Conservation (phyloP, 2,888 invertebrate species). For the Hirtodrosophila alboralis region DNA sequence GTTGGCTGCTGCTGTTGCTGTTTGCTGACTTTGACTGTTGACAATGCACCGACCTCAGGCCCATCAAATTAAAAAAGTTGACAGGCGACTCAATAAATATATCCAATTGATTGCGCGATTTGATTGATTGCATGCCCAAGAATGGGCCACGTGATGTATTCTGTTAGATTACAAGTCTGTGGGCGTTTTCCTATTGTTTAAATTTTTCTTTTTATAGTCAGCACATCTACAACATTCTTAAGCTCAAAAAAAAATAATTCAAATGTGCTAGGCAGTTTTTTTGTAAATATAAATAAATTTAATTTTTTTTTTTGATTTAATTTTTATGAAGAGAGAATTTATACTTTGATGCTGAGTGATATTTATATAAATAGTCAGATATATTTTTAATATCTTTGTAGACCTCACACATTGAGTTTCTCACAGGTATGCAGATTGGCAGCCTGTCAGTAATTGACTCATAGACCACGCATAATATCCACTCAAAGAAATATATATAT, state of each 20-base stretch:
- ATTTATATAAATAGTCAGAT: slow-evolving; percentile 59
- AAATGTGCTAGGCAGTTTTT: neutral
- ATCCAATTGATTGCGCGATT: slow-evolving; percentile 60
- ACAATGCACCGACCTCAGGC: slow-evolving; percentile 26
- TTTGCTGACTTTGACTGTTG: slow-evolving; percentile 26
- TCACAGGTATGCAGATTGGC: slow-evolving; percentile 37
- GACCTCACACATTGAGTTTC: slow-evolving; percentile 35
- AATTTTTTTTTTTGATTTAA: slow-evolving; percentile 16
- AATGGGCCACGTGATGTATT: slow-evolving; percentile 18
- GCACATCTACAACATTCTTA: slow-evolving; percentile 4
- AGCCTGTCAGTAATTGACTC: slow-evolving; percentile 39
- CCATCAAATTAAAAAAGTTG: slow-evolving; percentile 46
- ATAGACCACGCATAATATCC: slow-evolving; percentile 33
- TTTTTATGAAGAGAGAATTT: too few species aligned
- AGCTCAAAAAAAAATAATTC: slow-evolving; percentile 1
- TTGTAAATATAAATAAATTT: slow-evolving; percentile 19
- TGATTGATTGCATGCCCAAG: slow-evolving; percentile 68
- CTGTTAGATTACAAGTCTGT: slow-evolving; percentile 24
- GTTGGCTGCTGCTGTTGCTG: slow-evolving; percentile 15
- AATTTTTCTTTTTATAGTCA: slow-evolving; percentile 14
- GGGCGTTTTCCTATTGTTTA: slow-evolving; percentile 14
- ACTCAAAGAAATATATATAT: slow-evolving; percentile 21
- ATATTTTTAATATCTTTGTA: slow-evolving; percentile 33
- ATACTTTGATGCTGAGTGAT: too few species aligned
- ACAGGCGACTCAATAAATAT: slow-evolving; percentile 55